A percentile compares a stretch with the other conserved stretches of the same genome.
phyloP scores from a whole-genome alignment of 1,140 invertebrate genomes.

The Drosophila rufa region DNA sequence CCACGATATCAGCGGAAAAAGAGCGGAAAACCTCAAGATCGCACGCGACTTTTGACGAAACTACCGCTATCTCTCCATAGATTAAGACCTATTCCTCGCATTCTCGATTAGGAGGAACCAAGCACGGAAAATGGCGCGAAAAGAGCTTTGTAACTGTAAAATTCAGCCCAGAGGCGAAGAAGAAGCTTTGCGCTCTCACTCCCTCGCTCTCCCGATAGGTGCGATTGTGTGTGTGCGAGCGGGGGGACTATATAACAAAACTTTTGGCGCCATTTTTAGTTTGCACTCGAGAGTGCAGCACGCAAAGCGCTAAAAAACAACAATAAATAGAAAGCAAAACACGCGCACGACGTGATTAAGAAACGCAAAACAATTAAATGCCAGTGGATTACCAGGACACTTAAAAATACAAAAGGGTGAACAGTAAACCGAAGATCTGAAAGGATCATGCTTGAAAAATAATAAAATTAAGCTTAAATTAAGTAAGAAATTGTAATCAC shows the following conservation, averaged over 20 bases:
- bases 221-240: constrained; percentile 33
- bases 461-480: background rate
- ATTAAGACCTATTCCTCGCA: constrained; percentile 13
- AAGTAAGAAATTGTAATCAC: background rate
- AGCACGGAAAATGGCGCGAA: constrained; percentile 66
- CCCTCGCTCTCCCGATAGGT: constrained; percentile 1
- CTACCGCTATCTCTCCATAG: constrained; percentile 15
- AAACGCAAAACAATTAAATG: constrained; percentile 34
- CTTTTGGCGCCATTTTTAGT: constrained; percentile 82
- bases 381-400: background rate
- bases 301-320: constrained; percentile 68
- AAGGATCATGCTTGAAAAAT: background rate
- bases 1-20: background rate
- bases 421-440: background rate
- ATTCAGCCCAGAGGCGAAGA: constrained; percentile 20
- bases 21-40: constrained; percentile 18
- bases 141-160: constrained; percentile 67
- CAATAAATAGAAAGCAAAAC: constrained; percentile 34
- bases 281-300: constrained; percentile 70
- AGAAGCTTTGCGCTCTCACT: constrained; percentile 42
- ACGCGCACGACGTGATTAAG: constrained; percentile 49
- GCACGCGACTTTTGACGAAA: constrained; percentile 9
- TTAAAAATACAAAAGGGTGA: background rate
- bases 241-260: constrained; percentile 51
- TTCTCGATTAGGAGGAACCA: constrained; percentile 17